Evolutionary conservation across 2,888 invertebrate genomes (phyloP).

Genomic region (Amitus sp.): DNA sequence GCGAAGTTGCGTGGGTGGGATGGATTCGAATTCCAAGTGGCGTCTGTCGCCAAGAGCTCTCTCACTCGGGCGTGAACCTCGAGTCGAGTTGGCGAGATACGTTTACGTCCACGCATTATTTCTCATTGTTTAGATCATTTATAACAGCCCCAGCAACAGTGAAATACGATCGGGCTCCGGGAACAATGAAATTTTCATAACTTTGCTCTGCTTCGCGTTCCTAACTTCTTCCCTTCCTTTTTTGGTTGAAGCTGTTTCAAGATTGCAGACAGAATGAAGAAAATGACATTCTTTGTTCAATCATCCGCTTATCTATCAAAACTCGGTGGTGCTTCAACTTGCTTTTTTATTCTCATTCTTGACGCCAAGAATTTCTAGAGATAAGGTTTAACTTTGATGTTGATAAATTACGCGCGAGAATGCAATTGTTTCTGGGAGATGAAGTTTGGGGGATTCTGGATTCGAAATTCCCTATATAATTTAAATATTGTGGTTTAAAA

Average conservation of each 20-base stretch:
- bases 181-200: background rate
- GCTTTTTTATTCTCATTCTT: slow-evolving; percentile 36
- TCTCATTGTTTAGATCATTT: no score
- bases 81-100: no score
- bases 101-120: slow-evolving; percentile 14
- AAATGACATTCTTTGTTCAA: slow-evolving; percentile 42
- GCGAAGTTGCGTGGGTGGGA: slow-evolving; percentile 1
- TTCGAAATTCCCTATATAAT: no score
- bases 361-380: slow-evolving; percentile 8
- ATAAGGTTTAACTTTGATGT: background rate
- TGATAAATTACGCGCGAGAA: background rate
- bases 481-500: no score
- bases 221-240: no score
- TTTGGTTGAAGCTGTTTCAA: background rate
- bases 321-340: no score
- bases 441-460: no score
- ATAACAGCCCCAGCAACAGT: background rate
- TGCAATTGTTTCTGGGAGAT: no score
- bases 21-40: slow-evolving; percentile 49
- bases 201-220: no score
- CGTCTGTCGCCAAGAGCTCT: slow-evolving; percentile 59
- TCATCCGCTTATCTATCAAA: slow-evolving; percentile 45
- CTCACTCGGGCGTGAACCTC: slow-evolving; percentile 45
- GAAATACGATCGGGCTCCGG: slow-evolving; percentile 13
- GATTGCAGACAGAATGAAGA: background rate